phyloP scores from a whole-genome alignment of 2,888 invertebrate genomes.

The Lagria hirta region DNA sequence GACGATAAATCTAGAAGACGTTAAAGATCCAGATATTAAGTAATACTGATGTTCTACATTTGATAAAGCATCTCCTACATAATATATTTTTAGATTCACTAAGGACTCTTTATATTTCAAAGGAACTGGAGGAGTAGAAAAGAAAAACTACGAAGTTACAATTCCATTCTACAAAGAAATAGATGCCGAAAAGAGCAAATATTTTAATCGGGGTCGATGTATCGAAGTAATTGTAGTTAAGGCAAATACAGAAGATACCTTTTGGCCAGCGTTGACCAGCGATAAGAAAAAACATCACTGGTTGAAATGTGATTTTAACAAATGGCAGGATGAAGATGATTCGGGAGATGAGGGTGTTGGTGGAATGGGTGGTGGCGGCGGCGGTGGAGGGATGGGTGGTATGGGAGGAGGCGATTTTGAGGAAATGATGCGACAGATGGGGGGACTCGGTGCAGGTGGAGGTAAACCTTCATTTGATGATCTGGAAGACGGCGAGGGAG shows the following conservation, averaged over 20 bases:
- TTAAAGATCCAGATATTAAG: slow-evolving; percentile 80
- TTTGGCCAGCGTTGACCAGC: slow-evolving; percentile 86
- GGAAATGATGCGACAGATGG: slow-evolving; percentile 76
- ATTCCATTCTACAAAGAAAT: slow-evolving; percentile 83
- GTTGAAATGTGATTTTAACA: slow-evolving; percentile 96
- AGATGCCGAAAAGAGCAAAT: slow-evolving; percentile 74
- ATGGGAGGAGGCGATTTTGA: slow-evolving; percentile 60
- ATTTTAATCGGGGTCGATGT: slow-evolving; percentile 72
- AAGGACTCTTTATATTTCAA: slow-evolving; percentile 77
- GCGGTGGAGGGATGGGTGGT: slow-evolving; percentile 53
- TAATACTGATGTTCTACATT: slow-evolving; percentile 51
- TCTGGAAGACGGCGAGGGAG: slow-evolving; percentile 61
- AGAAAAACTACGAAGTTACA: slow-evolving; percentile 83
- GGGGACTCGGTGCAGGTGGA: slow-evolving; percentile 60
- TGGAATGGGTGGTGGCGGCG: slow-evolving; percentile 52
- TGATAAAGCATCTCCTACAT: background rate
- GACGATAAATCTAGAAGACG: slow-evolving; percentile 88
- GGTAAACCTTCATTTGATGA: slow-evolving; percentile 75
- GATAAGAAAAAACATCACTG: slow-evolving; percentile 89
- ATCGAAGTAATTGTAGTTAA: slow-evolving; percentile 75
- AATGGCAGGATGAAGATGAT: slow-evolving; percentile 97
- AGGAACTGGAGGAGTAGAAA: slow-evolving; percentile 81
- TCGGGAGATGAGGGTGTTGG: slow-evolving; percentile 74
- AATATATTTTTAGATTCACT: slow-evolving; percentile 60
- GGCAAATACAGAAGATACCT: slow-evolving; percentile 67